A percentile compares a stretch with the other conserved stretches of the same genome.
These are phyloP conservation scores for Megalurothrips usitatus DNA, from an alignment of 2,888 invertebrate species.

Conservation along the genomic window DNA sequence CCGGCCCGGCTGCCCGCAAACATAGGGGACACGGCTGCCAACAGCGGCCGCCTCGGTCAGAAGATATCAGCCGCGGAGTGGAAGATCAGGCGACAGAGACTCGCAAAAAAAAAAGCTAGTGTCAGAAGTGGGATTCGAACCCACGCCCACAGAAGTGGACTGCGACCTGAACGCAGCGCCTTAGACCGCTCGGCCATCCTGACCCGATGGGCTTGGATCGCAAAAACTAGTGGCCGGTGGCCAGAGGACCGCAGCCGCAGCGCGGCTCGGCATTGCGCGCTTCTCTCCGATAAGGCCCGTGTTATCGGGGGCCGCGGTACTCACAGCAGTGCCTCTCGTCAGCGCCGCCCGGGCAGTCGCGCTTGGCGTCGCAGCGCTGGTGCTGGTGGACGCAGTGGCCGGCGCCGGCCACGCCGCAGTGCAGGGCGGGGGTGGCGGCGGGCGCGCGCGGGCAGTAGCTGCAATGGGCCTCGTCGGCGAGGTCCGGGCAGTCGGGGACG, in stretches of 20 bases:
- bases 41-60: background rate
- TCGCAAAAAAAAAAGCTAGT: constrained; percentile 40
- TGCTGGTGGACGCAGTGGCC: constrained; percentile 64
- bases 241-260: no score
- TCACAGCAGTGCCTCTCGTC: constrained; percentile 83
- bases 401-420: constrained; percentile 63
- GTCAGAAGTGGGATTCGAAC: constrained; percentile 78
- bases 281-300: background rate
- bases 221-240: no score
- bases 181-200: constrained; percentile 85
- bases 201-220: constrained; percentile 46
- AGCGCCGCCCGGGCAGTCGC: constrained; percentile 80
- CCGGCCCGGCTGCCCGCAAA: no score
- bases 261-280: background rate
- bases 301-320: constrained; percentile 44
- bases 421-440: constrained; percentile 51
- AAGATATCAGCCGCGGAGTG: no score
- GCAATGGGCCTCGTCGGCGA: constrained; percentile 75
- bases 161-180: constrained; percentile 55
- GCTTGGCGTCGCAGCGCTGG: constrained; percentile 73
- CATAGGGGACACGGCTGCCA: background rate
- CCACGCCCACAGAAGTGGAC: constrained; percentile 60
- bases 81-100: no score
- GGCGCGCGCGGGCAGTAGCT: constrained; percentile 64
- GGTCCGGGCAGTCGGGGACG: constrained; percentile 76